Base-by-base conservation (phyloP, 2,888 invertebrate genomes). In the Dusona sp. region DNA sequence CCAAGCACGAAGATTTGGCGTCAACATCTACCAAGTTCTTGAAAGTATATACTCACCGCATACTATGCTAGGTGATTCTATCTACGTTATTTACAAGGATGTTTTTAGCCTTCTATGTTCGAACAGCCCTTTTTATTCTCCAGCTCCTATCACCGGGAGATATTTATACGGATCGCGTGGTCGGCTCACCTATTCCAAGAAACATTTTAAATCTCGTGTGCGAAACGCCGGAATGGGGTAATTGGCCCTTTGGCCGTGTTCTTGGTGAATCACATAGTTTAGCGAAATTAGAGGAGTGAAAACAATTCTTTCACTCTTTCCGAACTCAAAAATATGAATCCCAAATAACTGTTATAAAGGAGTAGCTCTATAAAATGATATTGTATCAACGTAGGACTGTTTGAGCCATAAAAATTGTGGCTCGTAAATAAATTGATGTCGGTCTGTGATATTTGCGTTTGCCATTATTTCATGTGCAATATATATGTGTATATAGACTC, bases 91-190 rank as follows among this genome's bases (percentile, higher is more conserved):
- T 88, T 87, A 88, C 84, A 88, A 87, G 84, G 78, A 86, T 85
- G 87, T 87, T 87, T 88, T 87, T 86, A 79, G 79, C 57, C 85
- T 70, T 77, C 77, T 88, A 75, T 83, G 72, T 85, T 83, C 79
- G 78, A 51, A 73, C 74, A 57, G 29, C 65, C 83, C 67, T 42
- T 67, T 68, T 74, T 64, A 68, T 82, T 22, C 70, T 25, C 9
- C 74, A 38, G 51, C 19, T 54, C 72, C 74, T 78, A 65, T 80
- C 83, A 64, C 42, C 29, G 64, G 54, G 65, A 73, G 84, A 87
- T 87, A 88, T 88, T 88, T 88, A 88, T 86, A 80, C 84, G 85
- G 67, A 86, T 88, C 86, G 88, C 88, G 88, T 88, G 88, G 88
- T 78, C 61, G 54, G 84, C 83, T 79, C 79, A 61, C 83, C 65